Evolutionary conservation across 2,113 vertebrate genomes (phyloP).

Genomic region (Oxygymnocypris stewartii): DNA sequence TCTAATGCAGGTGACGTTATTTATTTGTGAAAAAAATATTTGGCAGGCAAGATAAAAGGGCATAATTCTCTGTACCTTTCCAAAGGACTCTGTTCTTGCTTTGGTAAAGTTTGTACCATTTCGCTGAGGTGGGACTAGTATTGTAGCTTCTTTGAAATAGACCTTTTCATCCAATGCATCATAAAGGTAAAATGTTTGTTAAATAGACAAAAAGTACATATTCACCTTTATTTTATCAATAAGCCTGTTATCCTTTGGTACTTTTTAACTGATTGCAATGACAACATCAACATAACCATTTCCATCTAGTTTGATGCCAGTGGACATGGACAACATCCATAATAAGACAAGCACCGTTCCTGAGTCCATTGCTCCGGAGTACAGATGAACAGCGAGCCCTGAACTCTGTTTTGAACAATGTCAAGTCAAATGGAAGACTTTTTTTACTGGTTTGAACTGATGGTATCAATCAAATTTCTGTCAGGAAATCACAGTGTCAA

Average conservation of each 20-base stretch:
- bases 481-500: too few species aligned
- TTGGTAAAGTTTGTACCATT: conserved; percentile 53
- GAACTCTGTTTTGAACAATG: neutral
- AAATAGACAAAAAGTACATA: neutral
- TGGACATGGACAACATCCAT: conserved; percentile 30
- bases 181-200: conserved; percentile 61
- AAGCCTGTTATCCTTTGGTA: conserved; percentile 32
- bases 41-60: neutral
- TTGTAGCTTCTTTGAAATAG: conserved; percentile 70
- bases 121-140: conserved; percentile 72
- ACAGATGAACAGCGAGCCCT: too few species aligned
- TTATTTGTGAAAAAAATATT: too few species aligned
- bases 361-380: conserved; percentile 22
- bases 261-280: conserved; percentile 42
- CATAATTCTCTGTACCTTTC: conserved; percentile 63
- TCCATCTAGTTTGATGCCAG: conserved; percentile 43
- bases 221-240: conserved; percentile 40
- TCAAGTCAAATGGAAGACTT: too few species aligned
- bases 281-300: conserved; percentile 48
- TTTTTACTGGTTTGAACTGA: too few species aligned
- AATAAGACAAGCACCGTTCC: neutral
- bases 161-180: conserved; percentile 69
- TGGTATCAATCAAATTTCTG: too few species aligned
- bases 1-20: too few species aligned
- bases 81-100: conserved; percentile 64